Evolutionary conservation across 2,797 vertebrate genomes (phyloP), one percentile per base, ranked within the genome.

Genomic region (Scarus forsteni): DNA sequence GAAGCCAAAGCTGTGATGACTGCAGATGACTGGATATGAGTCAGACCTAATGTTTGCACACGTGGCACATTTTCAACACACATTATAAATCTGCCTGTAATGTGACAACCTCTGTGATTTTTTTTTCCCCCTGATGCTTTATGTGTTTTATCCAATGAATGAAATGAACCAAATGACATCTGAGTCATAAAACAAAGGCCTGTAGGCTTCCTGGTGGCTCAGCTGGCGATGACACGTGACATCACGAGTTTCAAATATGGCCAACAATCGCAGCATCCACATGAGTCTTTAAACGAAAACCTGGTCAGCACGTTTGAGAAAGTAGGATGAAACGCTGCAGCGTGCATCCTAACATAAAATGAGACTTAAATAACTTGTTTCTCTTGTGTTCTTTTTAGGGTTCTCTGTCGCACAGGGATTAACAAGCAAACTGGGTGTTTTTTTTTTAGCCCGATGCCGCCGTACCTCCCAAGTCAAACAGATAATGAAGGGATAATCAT

Each of bases 201-300:
- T 38, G 63, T 7, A 43, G 79, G 83, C 59, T 72, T 86, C 77
- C 80, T 71, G 81, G 78, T 84, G 82, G 76, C 83, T 86, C 81
- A 87, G 80, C 89, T 86, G 88, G 81, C 80, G 40, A 73, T 36
- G 1, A 19, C 73, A 70, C 67, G 50, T 85, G 74, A 81, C 78
- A 51, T 61, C 59, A n/a, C 10, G 57, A 54, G 63, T 65, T 84
- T 67, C 27, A 19, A 76, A 66, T 79, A 46, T 51, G 75, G 75
- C 68, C 74, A 74, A 73, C 69, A 62, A 78, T 54, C 8, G 64
- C 57, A 64, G 54, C 57, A 15, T 48, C 59, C 51, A 38, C 70
- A 67, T 10, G 15, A 49, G 60, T 65, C n/a, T 34, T 34, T 42
- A 36, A 27, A 27, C 27, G 27, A 66, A 75, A 43, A 59, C 64